These are phyloP conservation scores for Schmidtea mediterranea DNA, from an alignment of 1,140 invertebrate species.

Conservation along the genomic window DNA sequence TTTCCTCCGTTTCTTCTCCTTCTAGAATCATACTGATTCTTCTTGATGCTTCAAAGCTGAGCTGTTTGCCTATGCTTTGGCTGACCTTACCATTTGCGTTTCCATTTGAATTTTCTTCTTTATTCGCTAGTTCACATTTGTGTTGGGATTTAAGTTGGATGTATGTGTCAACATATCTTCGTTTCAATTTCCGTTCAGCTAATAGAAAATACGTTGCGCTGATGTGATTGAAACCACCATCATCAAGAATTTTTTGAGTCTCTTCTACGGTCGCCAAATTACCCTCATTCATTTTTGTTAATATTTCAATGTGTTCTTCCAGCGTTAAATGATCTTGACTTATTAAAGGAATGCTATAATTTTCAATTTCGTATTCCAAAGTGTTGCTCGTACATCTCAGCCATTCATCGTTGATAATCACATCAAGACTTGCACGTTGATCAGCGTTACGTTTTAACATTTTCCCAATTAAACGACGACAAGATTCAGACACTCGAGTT, in stretches of 20 bases:
- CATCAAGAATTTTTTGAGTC: slow-evolving; percentile 62
- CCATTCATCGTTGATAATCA: slow-evolving; percentile 71
- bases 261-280: slow-evolving; percentile 68
- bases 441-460: slow-evolving; percentile 78
- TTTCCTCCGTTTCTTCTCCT: neutral
- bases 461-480: slow-evolving; percentile 52
- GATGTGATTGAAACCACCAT: slow-evolving; percentile 86
- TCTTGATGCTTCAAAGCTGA: neutral
- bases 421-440: slow-evolving; percentile 52
- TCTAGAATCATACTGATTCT: slow-evolving; percentile 2
- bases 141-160: neutral
- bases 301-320: slow-evolving; percentile 62
- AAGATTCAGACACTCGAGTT: slow-evolving; percentile 49
- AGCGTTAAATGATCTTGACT: slow-evolving; percentile 53
- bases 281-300: slow-evolving; percentile 82
- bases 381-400: slow-evolving; percentile 20
- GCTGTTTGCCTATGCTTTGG: too few species aligned
- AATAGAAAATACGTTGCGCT: slow-evolving; percentile 90
- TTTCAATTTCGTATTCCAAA: slow-evolving; percentile 5
- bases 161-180: neutral
- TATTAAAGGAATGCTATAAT: slow-evolving; percentile 39
- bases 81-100: neutral
- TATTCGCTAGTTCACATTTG: neutral
- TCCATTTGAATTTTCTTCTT: neutral
- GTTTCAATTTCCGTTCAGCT: slow-evolving; percentile 57